A percentile compares a stretch with the other conserved stretches of the same genome.
These are phyloP conservation scores for Caracal caracal DNA, from an alignment of 2,113 vertebrate genomes.

Conservation along the genomic window DNA sequence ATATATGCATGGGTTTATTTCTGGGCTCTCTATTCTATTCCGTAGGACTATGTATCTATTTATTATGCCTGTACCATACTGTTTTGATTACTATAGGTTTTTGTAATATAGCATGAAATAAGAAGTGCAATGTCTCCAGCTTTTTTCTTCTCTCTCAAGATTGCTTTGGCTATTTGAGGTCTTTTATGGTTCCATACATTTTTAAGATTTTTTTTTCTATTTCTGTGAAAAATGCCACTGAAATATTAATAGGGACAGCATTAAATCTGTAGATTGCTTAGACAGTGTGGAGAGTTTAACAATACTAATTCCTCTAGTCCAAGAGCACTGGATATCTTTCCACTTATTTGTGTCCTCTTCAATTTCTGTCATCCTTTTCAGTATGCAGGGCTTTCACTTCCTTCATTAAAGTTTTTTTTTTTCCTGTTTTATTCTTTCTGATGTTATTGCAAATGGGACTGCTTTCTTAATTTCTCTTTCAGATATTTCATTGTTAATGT, in stretches of 20 bases:
- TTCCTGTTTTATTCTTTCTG: not conserved
- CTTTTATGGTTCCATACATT: not conserved
- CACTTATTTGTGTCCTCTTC: not conserved
- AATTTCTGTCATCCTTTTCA: not conserved
- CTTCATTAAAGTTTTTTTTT: not conserved
- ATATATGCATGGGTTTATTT: not conserved
- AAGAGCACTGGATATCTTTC: not conserved
- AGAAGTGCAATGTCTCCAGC: not conserved
- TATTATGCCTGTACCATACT: not conserved
- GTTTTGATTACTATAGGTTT: not conserved
- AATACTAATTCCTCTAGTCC: not conserved
- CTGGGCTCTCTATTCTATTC: not conserved
- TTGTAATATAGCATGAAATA: not conserved
- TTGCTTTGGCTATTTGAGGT: not conserved
- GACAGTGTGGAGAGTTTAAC: not conserved
- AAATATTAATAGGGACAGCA: not conserved
- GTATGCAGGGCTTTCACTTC: not conserved
- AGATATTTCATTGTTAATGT: not conserved
- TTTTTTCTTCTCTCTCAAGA: not conserved
- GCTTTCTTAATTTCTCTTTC: not conserved
- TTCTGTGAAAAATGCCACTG: not conserved
- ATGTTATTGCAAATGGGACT: not conserved
- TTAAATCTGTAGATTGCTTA: not conserved
- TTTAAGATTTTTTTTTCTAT: not conserved
- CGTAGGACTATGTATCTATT: not conserved